phyloP scores from a whole-genome alignment of 2,113 vertebrate species.

The Anguilla rostrata region DNA sequence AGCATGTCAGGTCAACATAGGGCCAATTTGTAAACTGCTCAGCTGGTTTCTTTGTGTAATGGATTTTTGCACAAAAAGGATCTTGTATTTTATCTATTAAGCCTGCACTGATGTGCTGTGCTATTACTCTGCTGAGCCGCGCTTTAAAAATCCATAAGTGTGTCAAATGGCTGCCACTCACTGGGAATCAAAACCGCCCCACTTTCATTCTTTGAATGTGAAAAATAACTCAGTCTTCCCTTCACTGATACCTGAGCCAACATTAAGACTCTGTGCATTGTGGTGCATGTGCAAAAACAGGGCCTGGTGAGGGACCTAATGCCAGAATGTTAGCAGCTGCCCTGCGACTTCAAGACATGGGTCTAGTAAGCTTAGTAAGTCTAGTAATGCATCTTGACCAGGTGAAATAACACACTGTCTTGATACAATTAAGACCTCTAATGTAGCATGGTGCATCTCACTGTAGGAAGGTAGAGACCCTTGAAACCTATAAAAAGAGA shows the following conservation, averaged over 20 bases:
- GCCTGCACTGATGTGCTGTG: not conserved
- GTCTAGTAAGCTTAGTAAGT: not conserved
- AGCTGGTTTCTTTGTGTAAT: not conserved
- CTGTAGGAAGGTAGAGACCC: not conserved
- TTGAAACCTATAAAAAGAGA: not conserved
- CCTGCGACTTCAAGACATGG: not conserved
- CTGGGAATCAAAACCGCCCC: not conserved
- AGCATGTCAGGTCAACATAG: not conserved
- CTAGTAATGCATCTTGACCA: not conserved
- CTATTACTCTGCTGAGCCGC: not conserved
- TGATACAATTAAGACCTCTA: not conserved
- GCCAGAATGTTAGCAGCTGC: not conserved
- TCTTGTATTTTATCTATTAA: constrained; percentile 3
- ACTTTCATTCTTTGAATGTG: not conserved
- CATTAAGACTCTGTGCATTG: not conserved
- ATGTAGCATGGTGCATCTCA: not conserved
- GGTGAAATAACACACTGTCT: not conserved
- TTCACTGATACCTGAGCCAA: constrained; percentile 10
- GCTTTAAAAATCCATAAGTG: not conserved
- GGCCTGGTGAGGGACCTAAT: not conserved
- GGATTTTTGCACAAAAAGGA: constrained; percentile 5
- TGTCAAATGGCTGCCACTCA: not conserved
- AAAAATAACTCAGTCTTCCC: not conserved
- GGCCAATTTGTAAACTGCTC: not conserved
- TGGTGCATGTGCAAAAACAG: not conserved